A percentile compares a stretch with the other conserved stretches of the same genome.
These are phyloP conservation scores for Bolborhynchus lineola DNA, from an alignment of 2,113 vertebrate genomes.

Conservation along the genomic window DNA sequence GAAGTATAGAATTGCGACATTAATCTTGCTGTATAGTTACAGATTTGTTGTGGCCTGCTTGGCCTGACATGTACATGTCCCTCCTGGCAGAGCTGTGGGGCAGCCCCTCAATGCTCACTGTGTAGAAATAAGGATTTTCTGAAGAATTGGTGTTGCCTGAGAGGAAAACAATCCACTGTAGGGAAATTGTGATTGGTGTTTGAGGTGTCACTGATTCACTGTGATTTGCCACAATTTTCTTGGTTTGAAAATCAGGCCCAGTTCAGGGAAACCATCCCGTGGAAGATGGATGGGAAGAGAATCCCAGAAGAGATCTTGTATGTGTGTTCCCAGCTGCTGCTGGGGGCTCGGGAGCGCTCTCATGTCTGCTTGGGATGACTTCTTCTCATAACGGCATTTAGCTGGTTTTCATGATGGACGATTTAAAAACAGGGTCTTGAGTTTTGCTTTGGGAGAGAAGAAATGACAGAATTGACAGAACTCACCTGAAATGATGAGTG, in stretches of 20 bases:
- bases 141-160: background rate
- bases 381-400: background rate
- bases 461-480: background rate
- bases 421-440: background rate
- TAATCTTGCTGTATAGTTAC: background rate
- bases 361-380: background rate
- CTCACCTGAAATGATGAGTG: fast-evolving
- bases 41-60: background rate
- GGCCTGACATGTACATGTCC: background rate
- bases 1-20: background rate
- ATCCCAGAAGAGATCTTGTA: background rate
- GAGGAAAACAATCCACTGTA: background rate
- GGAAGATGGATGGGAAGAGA: background rate
- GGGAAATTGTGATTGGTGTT: background rate
- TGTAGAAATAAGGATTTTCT: background rate
- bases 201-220: background rate
- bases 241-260: background rate
- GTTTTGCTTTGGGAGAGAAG: background rate
- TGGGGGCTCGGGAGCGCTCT: background rate
- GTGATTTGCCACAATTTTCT: background rate
- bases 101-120: background rate
- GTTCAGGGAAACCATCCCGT: background rate
- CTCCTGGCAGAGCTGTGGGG: background rate
- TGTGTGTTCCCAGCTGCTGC: background rate
- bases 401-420: background rate